Conservation (phyloP, 2,888 invertebrate species). For the Ormyrus thymus region DNA sequence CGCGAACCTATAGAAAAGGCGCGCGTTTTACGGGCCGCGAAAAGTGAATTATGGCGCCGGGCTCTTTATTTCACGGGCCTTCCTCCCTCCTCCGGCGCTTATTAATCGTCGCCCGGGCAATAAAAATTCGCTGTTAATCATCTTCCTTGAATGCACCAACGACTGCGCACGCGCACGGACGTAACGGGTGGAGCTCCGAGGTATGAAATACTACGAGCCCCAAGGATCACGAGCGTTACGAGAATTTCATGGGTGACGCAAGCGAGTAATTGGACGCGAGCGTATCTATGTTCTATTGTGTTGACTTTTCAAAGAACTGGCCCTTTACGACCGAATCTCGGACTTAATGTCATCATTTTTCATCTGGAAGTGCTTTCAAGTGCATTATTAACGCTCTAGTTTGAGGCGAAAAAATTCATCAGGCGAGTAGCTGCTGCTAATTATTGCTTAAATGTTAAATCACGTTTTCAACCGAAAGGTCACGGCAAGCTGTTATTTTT, state of each 20-base stretch:
- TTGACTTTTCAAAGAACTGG: no score
- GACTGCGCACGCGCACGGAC: background rate
- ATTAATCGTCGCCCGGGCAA: slow-evolving; percentile 39
- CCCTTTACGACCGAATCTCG: no score
- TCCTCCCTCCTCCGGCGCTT: slow-evolving; percentile 2
- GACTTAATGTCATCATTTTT: no score
- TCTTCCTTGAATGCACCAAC: slow-evolving; percentile 21
- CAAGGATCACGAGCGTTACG: background rate
- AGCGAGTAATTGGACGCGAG: background rate
- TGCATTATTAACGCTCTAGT: no score
- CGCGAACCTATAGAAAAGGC: slow-evolving; percentile 22
- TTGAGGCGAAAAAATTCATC: no score
- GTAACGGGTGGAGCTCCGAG: slow-evolving; percentile 19
- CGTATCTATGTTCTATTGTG: background rate
- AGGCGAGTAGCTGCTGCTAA: no score
- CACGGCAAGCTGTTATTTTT: no score
- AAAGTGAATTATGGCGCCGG: slow-evolving; percentile 35
- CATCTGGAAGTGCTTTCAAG: background rate
- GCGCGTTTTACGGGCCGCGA: slow-evolving; percentile 16
- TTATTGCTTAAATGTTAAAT: no score
- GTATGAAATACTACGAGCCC: background rate
- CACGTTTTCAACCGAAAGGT: no score
- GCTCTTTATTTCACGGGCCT: slow-evolving; percentile 14
- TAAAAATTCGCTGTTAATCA: slow-evolving; percentile 47
- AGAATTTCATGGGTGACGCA: background rate